These are phyloP conservation scores for Paramormyrops hopkinsi DNA, from an alignment of 2,797 vertebrate species.

Conservation along the genomic window DNA sequence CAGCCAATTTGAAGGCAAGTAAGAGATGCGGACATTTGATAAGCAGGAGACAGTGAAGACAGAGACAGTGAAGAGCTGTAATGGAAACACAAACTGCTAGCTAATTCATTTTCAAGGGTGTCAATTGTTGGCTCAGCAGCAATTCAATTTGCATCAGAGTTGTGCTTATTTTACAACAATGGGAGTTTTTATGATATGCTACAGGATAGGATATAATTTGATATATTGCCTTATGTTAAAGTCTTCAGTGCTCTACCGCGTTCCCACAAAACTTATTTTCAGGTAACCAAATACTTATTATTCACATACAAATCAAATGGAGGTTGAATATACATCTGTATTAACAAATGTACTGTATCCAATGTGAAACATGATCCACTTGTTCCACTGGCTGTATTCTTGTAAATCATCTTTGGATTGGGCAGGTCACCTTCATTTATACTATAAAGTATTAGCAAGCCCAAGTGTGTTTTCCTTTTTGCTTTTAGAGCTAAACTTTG, in stretches of 20 bases:
- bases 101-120: slow-evolving; percentile 11
- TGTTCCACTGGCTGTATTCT: neutral
- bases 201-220: neutral
- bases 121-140: neutral
- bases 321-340: neutral
- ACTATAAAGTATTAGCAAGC: neutral
- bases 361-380: neutral
- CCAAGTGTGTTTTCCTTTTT: neutral
- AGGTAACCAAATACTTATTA: neutral
- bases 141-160: neutral
- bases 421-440: neutral
- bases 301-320: neutral
- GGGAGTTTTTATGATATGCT: neutral
- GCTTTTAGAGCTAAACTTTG: neutral
- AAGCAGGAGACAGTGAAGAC: neutral
- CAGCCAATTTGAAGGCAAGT: neutral
- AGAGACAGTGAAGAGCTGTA: neutral
- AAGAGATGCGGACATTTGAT: neutral
- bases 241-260: neutral
- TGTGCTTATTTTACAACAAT: neutral
- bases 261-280: neutral
- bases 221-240: slow-evolving; percentile 1
- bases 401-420: neutral
- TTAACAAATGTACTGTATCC: neutral
- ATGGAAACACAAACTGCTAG: neutral